Evolutionary conservation across 2,797 vertebrate species (phyloP).

Genomic region (Oreonectes daqikongensis): DNA sequence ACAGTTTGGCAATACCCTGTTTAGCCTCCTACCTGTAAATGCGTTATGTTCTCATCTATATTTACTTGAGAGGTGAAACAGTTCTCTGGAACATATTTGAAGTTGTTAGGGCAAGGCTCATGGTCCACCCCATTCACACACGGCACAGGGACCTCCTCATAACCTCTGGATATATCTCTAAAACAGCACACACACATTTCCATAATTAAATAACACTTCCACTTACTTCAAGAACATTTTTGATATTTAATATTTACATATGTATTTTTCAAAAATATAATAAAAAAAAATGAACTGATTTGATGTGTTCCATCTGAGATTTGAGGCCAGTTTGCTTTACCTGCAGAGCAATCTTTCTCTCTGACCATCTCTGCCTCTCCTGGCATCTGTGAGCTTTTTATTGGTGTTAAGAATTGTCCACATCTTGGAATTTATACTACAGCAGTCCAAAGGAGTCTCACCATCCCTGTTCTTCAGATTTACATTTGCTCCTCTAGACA

Average conservation of each 20-base stretch:
- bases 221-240: no score
- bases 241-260: not conserved
- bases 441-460: constrained; percentile 87
- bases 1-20: not conserved
- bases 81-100: constrained; percentile 94
- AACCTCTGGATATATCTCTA: constrained; percentile 93
- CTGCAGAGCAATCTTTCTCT: constrained; percentile 85
- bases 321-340: constrained; percentile 62
- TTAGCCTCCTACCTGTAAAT: constrained; percentile 86
- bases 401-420: constrained; percentile 90
- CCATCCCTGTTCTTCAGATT: constrained; percentile 91
- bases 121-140: constrained; percentile 90
- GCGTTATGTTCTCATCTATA: constrained; percentile 94
- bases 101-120: constrained; percentile 87
- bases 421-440: constrained; percentile 85
- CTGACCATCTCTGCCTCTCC: constrained; percentile 75
- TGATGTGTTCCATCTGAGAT: no score
- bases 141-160: constrained; percentile 87
- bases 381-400: constrained; percentile 87
- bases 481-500: constrained; percentile 89
- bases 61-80: constrained; percentile 92
- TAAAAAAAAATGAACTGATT: no score
- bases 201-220: constrained; percentile 3
- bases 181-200: not conserved
- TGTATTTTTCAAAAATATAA: no score